Evolutionary conservation across 2,888 invertebrate species (phyloP).

Genomic region (Platerodrilus igneus): DNA sequence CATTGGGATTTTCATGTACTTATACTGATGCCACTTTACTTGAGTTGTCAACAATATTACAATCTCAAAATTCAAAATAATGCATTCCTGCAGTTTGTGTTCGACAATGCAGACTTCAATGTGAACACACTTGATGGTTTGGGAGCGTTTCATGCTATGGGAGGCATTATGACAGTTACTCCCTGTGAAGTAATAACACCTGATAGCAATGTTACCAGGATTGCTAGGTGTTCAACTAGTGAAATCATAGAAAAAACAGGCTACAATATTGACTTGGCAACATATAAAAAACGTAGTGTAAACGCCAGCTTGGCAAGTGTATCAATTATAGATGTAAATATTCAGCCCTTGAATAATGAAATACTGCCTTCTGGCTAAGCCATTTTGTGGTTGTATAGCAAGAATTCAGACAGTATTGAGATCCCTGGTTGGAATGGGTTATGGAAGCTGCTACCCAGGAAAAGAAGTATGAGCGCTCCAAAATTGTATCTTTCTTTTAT

Average conservation of each 20-base stretch:
- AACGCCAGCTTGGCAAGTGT: constrained; percentile 22
- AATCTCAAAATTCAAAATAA: not conserved
- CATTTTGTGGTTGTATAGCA: constrained; percentile 24
- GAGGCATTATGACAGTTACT: not conserved
- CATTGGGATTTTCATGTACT: not conserved
- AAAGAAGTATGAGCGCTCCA: constrained; percentile 1
- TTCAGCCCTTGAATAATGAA: constrained; percentile 21
- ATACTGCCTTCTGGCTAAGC: constrained; percentile 22
- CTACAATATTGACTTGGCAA: too few relatives aligned
- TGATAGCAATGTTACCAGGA: not conserved
- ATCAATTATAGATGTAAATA: constrained; percentile 20
- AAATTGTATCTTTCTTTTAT: too few relatives aligned
- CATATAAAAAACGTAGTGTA: too few relatives aligned
- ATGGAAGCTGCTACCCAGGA: constrained; percentile 25
- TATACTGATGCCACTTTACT: not conserved
- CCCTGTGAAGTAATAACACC: not conserved
- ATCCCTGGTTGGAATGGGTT: constrained; percentile 31
- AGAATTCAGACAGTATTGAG: constrained; percentile 19
- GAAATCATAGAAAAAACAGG: not conserved
- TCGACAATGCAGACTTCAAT: constrained; percentile 2
- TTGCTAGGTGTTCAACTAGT: not conserved
- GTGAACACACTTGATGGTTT: constrained; percentile 1
- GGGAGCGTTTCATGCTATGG: constrained; percentile 2
- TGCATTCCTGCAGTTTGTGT: not conserved
- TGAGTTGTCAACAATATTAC: not conserved